Conservation (phyloP, 2,888 invertebrate genomes). For the Drosophila suboccidentalis region DNA sequence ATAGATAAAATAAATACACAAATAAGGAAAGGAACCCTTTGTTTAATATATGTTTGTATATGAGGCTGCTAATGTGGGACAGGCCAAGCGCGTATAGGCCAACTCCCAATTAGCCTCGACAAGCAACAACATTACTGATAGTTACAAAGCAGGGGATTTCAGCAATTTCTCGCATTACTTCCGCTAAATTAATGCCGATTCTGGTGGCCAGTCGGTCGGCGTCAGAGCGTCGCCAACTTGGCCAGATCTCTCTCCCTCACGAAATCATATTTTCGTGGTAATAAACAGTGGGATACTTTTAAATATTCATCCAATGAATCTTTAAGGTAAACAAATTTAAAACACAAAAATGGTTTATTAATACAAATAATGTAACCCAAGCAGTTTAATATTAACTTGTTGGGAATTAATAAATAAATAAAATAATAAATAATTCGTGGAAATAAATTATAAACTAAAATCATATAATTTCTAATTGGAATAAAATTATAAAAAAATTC, state of each 20-base stretch:
- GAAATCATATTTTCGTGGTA: conserved; percentile 35
- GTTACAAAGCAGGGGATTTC: conserved; percentile 31
- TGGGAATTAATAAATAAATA: too few relatives aligned
- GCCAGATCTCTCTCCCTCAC: conserved; percentile 4
- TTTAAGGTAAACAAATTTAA: not conserved
- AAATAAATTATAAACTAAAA: too few relatives aligned
- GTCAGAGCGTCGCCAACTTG: conserved; percentile 70
- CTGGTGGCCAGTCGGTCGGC: conserved; percentile 68
- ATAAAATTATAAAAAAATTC: too few relatives aligned
- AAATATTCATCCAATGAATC: conserved; percentile 6
- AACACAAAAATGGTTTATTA: too few relatives aligned
- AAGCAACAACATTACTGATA: conserved; percentile 21
- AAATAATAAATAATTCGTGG: too few relatives aligned
- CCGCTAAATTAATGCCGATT: conserved; percentile 84
- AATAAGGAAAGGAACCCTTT: conserved; percentile 48
- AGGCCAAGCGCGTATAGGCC: conserved; percentile 26
- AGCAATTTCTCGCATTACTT: conserved; percentile 84
- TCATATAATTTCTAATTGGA: too few relatives aligned
- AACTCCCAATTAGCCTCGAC: conserved; percentile 46
- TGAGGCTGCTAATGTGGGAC: conserved; percentile 27
- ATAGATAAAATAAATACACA: conserved; percentile 61
- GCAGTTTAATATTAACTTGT: too few relatives aligned
- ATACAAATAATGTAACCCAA: too few relatives aligned
- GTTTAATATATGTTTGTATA: conserved; percentile 22
- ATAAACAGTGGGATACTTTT: conserved; percentile 33